Conservation (phyloP, 2,888 invertebrate genomes). For the Marronus borbonicus region DNA sequence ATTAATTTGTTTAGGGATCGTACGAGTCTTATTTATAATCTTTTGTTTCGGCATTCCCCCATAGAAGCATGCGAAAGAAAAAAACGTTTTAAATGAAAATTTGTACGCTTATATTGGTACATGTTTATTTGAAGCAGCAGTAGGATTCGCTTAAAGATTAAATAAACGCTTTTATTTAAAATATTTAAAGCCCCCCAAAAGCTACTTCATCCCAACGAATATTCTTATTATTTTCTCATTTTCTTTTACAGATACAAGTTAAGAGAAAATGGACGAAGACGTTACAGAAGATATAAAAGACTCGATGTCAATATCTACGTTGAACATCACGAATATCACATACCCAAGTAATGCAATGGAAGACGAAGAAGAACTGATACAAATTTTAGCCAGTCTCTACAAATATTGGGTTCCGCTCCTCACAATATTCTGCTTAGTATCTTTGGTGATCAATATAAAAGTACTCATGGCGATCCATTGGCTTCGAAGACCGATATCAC, state of each 20-base stretch:
- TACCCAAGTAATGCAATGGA: not conserved
- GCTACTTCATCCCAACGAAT: too few relatives aligned
- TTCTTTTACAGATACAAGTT: constrained; percentile 3
- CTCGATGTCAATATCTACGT: not conserved
- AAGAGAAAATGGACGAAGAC: constrained; percentile 6
- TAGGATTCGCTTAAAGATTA: too few relatives aligned
- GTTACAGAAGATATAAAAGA: not conserved
- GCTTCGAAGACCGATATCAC: constrained; percentile 74
- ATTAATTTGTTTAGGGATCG: too few relatives aligned
- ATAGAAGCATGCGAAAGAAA: too few relatives aligned
- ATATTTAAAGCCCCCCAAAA: too few relatives aligned
- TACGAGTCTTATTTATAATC: too few relatives aligned
- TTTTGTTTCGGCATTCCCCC: too few relatives aligned
- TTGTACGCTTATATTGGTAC: too few relatives aligned
- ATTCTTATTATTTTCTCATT: not conserved
- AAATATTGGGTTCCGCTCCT: constrained; percentile 62
- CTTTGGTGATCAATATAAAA: constrained; percentile 73
- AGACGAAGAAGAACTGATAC: constrained; percentile 15
- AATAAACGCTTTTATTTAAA: too few relatives aligned
- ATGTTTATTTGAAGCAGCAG: too few relatives aligned
- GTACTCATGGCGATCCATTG: constrained; percentile 73
- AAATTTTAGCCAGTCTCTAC: not conserved
- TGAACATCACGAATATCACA: constrained; percentile 5
- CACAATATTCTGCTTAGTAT: constrained; percentile 72
- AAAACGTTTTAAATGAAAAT: too few relatives aligned